A percentile compares a stretch with the other conserved stretches of the same genome.
Conservation (phyloP, 92 coral and sea anemone species). For the Paramuricea clavata region DNA sequence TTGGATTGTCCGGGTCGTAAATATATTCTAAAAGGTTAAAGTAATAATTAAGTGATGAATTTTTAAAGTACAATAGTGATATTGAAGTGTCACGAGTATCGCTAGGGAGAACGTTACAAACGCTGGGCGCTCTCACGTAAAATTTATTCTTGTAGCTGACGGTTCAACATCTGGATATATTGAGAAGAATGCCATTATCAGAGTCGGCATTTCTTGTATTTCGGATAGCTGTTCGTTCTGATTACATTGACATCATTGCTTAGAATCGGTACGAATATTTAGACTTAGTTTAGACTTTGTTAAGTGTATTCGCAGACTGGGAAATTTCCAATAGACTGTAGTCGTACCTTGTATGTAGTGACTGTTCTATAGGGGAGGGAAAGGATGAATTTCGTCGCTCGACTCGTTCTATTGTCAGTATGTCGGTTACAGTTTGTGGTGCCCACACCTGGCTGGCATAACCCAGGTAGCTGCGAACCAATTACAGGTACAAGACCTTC, state of each 20-base stretch:
- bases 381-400: conserved; percentile 46
- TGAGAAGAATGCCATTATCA: neutral
- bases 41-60: neutral
- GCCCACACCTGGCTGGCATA: conserved; percentile 24
- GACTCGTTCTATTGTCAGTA: conserved; percentile 20
- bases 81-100: conserved; percentile 31
- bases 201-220: conserved; percentile 1
- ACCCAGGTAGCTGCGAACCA: conserved; percentile 45
- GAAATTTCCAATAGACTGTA: neutral
- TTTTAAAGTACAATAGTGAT: neutral
- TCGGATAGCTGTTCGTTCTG: too few species aligned
- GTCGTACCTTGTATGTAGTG: conserved; percentile 35
- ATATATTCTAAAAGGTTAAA: neutral
- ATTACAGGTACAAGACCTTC: neutral
- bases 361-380: conserved; percentile 37
- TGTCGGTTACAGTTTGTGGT: conserved; percentile 34
- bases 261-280: neutral
- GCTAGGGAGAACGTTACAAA: conserved; percentile 51
- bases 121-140: conserved; percentile 58
- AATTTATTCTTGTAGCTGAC: conserved; percentile 52
- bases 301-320: conserved; percentile 10
- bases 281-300: neutral
- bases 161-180: conserved; percentile 42
- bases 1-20: neutral
- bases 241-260: too few species aligned